phyloP scores from a whole-genome alignment of 2,113 vertebrate genomes.

The Sebastes schlegelii region DNA sequence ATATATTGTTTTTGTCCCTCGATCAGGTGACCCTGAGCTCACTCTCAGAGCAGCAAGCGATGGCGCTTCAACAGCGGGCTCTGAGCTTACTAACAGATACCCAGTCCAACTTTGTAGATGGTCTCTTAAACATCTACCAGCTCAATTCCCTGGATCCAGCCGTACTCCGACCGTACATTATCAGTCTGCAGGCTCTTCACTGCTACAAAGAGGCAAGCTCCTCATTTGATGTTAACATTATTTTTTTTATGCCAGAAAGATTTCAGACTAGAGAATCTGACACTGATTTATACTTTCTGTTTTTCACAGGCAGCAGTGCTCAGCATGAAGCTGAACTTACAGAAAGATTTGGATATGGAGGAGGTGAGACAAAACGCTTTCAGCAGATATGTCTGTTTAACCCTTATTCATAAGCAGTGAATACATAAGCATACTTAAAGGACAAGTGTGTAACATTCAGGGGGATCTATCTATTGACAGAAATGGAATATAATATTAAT shows the following conservation, averaged over 20 bases:
- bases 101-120: constrained; percentile 68
- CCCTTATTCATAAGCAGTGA: background rate
- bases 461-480: too few species aligned
- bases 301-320: constrained; percentile 83
- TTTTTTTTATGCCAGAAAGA: background rate
- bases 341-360: constrained; percentile 86
- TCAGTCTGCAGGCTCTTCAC: constrained; percentile 57
- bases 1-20: background rate
- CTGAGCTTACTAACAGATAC: constrained; percentile 70
- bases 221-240: background rate
- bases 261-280: background rate
- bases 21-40: constrained; percentile 67
- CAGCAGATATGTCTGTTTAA: background rate
- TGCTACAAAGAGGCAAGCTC: constrained; percentile 78
- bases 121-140: constrained; percentile 77
- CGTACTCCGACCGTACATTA: constrained; percentile 65
- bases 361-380: constrained; percentile 82
- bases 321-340: constrained; percentile 85
- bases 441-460: too few species aligned
- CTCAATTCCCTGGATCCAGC: constrained; percentile 72
- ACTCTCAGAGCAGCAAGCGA: constrained; percentile 49
- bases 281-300: background rate
- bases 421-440: background rate
- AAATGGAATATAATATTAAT: too few species aligned
- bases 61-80: constrained; percentile 72